Evolutionary conservation across 2,888 invertebrate genomes (phyloP), one percentile per base, ranked within the genome.

Genomic region (Eilema sororculum): DNA sequence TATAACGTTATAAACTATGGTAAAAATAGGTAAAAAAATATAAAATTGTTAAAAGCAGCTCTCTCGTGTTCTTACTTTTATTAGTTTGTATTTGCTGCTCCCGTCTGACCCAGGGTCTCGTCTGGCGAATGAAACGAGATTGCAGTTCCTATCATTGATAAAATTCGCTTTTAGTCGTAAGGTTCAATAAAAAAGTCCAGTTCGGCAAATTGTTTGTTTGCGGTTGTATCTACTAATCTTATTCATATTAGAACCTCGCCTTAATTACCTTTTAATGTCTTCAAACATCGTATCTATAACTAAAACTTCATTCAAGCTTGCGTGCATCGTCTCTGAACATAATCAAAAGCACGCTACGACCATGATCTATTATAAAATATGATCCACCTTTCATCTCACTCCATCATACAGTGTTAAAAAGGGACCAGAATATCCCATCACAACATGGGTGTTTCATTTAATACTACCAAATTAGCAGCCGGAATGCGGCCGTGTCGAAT

Each of bases 401-500:
- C 72, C 33, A 16, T 12, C 46, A 61, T 22, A 68, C 59, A 65
- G 61, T 70, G 66, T 22, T 28, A 67, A 46, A 82, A 70, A 71
- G 73, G 72, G 83, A 79, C 60, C 65, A 64, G 57, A 72, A 41
- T 68, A 68, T 65, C 10, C 62, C 65, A 70, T 72, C 72, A 78
- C 73, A 79, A 78, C 83, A 85, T 80, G 83, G 84, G 81, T 86
- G 87, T 87, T 86, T 75, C 73, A 82, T 85, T 87, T 90, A 88
- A 80, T 82, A 82, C 77, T 78, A 88, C 86, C 88, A 91, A 93
- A 94, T 94, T 93, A 93, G 90, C 90, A 91, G 90, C 87, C 84
- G 93, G 94, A 93, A 93, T 94, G 93, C 83, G 88, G 86, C 90
- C 90, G 88, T 89, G 88, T 91, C 92, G 89, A 93, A 94, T 91